Conservation (phyloP, 2,113 vertebrate species). For the Lophotis ruficrista region DNA sequence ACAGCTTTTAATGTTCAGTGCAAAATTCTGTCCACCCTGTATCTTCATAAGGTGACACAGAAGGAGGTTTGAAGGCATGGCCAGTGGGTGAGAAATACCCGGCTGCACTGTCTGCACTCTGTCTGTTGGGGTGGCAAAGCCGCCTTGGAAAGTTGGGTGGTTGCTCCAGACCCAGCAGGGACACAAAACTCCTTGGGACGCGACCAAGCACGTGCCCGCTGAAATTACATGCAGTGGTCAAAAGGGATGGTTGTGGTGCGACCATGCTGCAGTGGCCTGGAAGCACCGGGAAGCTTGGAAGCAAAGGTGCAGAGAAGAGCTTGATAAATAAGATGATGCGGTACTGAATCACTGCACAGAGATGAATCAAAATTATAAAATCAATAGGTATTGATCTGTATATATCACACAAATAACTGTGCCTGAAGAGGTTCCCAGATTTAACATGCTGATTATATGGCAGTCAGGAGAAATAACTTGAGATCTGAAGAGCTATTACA, state of each 20-base stretch:
- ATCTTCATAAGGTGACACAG: not conserved
- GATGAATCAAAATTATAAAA: slow-evolving; percentile 73
- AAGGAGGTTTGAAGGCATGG: not conserved
- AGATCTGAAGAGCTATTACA: not conserved
- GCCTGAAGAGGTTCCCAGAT: slow-evolving; percentile 58
- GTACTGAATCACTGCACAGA: slow-evolving; percentile 35
- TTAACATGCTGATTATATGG: slow-evolving; percentile 52
- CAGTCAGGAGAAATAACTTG: slow-evolving; percentile 50
- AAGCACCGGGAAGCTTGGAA: not conserved
- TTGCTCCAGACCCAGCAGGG: not conserved
- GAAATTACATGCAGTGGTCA: not conserved
- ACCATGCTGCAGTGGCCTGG: not conserved
- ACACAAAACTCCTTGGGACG: not conserved
- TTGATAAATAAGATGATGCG: slow-evolving; percentile 61
- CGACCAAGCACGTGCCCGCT: not conserved
- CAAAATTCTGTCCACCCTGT: not conserved
- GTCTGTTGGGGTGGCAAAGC: not conserved
- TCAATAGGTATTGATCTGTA: slow-evolving; percentile 69
- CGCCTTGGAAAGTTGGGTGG: not conserved
- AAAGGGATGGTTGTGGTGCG: not conserved
- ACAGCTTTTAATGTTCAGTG: not conserved
- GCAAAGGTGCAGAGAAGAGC: not conserved
- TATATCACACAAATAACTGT: slow-evolving; percentile 68
- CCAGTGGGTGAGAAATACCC: rapidly evolving
- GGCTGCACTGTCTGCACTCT: rapidly evolving